phyloP scores from a whole-genome alignment of 2,797 vertebrate genomes.

The Euthynnus affinis region DNA sequence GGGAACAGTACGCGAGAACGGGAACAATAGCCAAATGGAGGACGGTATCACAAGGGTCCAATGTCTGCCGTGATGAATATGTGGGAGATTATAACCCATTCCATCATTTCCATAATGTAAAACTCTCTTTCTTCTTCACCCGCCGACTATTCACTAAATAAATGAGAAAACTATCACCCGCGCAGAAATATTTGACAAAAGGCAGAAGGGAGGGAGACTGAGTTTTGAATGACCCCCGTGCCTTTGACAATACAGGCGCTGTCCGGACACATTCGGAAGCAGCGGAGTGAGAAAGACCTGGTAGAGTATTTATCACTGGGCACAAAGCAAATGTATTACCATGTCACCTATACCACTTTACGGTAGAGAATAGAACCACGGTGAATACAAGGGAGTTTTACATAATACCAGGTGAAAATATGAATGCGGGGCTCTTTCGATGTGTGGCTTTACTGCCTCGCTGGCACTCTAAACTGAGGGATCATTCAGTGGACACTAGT shows the following conservation, averaged over 20 bases:
- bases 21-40: constrained; percentile 85
- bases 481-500: constrained; percentile 70
- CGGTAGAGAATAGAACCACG: constrained; percentile 77
- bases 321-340: constrained; percentile 89
- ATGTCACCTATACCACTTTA: constrained; percentile 88
- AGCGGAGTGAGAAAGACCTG: constrained; percentile 86
- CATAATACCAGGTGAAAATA: constrained; percentile 73
- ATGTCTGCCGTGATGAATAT: constrained; percentile 87
- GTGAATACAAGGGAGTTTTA: constrained; percentile 73
- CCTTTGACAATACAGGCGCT: constrained; percentile 82
- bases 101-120: constrained; percentile 90
- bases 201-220: constrained; percentile 74
- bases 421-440: constrained; percentile 59
- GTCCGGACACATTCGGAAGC: constrained; percentile 84
- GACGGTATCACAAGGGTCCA: constrained; percentile 82
- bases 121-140: constrained; percentile 79
- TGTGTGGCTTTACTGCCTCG: constrained; percentile 44
- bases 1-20: constrained; percentile 67
- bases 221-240: constrained; percentile 85
- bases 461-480: constrained; percentile 55
- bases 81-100: constrained; percentile 88
- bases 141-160: constrained; percentile 89
- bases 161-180: constrained; percentile 89
- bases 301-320: constrained; percentile 88
- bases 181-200: constrained; percentile 86